These are phyloP conservation scores for Serinus canaria DNA, from an alignment of 2,113 vertebrate species.

Conservation along the genomic window DNA sequence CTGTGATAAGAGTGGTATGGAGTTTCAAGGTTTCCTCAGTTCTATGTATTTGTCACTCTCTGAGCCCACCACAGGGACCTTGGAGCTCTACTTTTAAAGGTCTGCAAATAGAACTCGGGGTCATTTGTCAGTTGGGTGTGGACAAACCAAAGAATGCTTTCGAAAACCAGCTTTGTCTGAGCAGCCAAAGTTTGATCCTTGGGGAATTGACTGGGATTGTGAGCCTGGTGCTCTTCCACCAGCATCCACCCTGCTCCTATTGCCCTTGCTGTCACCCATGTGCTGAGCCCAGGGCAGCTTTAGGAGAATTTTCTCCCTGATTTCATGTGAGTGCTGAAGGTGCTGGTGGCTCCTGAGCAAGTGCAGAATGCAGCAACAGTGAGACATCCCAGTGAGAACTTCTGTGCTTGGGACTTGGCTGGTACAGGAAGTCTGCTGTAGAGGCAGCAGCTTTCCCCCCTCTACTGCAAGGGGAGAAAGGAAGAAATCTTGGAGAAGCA, in stretches of 20 bases:
- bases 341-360: background rate
- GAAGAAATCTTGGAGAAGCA: background rate
- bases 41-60: background rate
- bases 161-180: background rate
- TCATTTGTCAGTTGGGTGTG: background rate
- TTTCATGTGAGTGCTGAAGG: background rate
- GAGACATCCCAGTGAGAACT: background rate
- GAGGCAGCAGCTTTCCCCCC: background rate
- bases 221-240: background rate
- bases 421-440: background rate
- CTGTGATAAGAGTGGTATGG: background rate
- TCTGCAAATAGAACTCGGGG: background rate
- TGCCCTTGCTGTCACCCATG: background rate
- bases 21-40: slow-evolving; percentile 16
- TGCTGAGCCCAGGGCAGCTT: background rate
- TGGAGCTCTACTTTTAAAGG: background rate
- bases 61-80: background rate
- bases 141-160: background rate
- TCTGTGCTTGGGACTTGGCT: background rate
- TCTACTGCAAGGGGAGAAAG: background rate
- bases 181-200: background rate
- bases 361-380: background rate
- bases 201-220: background rate
- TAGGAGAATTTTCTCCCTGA: background rate
- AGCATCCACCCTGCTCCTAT: background rate